Conservation (phyloP, 2,888 invertebrate species). For the Agriopis leucophaearia region DNA sequence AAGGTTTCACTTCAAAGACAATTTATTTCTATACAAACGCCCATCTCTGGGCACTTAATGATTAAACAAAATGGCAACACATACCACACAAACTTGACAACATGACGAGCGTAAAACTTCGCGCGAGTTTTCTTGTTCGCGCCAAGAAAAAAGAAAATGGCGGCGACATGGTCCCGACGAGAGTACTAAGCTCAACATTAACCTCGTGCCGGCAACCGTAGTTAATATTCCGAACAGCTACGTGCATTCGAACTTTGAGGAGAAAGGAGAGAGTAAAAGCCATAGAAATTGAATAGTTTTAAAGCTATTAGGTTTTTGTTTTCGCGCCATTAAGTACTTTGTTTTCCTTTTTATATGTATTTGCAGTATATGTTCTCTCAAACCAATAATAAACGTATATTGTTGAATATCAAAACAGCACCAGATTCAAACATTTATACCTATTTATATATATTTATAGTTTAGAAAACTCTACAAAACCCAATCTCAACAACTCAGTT, state of each 20-base stretch:
- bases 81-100: constrained; percentile 44
- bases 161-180: constrained; percentile 70
- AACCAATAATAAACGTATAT: no score
- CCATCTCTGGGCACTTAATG: background rate
- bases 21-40: background rate
- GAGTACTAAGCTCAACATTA: constrained; percentile 78
- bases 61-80: constrained; percentile 4
- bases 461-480: background rate
- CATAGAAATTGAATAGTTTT: constrained; percentile 24
- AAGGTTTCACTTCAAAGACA: no score
- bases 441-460: no score
- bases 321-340: background rate
- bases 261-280: constrained; percentile 41
- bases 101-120: constrained; percentile 54
- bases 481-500: background rate
- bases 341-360: no score
- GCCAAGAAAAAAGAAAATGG: constrained; percentile 62
- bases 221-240: constrained; percentile 64
- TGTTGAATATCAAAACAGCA: no score
- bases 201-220: constrained; percentile 72
- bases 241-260: constrained; percentile 48
- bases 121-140: constrained; percentile 58
- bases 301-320: constrained; percentile 16
- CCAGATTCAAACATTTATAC: no score
- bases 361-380: no score